Evolutionary conservation across 2,113 vertebrate species (phyloP).

Genomic region (Sylvilagus bachmani): DNA sequence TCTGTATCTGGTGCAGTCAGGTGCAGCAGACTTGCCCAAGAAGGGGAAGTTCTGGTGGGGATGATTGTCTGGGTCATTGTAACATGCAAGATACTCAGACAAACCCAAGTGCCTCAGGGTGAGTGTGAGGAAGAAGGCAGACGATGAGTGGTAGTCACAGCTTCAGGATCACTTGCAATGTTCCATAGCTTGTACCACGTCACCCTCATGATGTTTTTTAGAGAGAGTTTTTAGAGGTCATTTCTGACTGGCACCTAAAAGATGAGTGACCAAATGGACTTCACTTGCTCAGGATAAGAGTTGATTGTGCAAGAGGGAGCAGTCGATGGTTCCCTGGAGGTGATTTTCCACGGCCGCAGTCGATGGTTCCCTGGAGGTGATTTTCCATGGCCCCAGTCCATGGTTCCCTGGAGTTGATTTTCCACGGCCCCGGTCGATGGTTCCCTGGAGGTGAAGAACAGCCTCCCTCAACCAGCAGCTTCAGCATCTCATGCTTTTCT

Average conservation of each 20-base stretch:
- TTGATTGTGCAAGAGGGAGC: background rate
- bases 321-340: no score
- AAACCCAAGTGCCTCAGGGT: background rate
- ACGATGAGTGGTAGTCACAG: background rate
- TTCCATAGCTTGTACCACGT: background rate
- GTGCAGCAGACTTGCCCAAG: background rate
- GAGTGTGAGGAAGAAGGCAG: background rate
- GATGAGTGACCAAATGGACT: background rate
- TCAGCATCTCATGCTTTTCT: background rate
- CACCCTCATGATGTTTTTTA: no score
- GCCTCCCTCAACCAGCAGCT: background rate
- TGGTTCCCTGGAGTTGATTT: no score
- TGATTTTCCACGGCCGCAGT: no score
- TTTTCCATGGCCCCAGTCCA: no score
- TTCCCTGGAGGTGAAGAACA: background rate
- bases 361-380: no score
- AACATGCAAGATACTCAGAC: no score
- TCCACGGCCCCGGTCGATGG: background rate
- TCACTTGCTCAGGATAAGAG: background rate
- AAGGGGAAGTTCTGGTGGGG: accelerated
- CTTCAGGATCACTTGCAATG: background rate
- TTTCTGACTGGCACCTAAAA: background rate
- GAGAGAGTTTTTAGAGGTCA: background rate
- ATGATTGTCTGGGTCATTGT: no score
- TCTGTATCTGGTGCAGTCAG: background rate